Percentiles rank a stretch among this genome's conserved stretches.
Evolutionary conservation across 2,113 vertebrate species (phyloP).

Genomic region (Indicator indicator): DNA sequence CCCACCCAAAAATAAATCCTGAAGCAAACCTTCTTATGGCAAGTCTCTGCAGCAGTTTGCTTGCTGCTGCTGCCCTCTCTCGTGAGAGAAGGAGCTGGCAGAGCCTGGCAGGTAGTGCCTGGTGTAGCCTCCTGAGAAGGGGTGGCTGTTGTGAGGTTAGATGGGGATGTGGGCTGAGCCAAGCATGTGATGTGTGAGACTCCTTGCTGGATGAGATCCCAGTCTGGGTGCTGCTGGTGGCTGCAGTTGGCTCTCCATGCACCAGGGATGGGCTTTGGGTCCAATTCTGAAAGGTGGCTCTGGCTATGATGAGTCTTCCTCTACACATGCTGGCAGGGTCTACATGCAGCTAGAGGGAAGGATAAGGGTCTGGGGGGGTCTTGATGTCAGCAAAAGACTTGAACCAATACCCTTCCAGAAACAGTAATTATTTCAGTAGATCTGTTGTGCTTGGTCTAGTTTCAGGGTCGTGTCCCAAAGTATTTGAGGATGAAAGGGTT

Average conservation of each 20-base stretch:
- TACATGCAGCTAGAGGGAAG: neutral
- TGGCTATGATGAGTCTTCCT: neutral
- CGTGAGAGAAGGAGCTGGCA: neutral
- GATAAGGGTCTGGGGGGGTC: accelerated
- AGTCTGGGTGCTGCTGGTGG: accelerated
- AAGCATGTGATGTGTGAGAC: neutral
- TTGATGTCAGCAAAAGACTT: neutral
- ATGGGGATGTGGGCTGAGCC: neutral
- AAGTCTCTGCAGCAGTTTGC: accelerated
- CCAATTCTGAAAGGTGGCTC: neutral
- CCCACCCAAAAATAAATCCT: neutral
- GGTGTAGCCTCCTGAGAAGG: neutral
- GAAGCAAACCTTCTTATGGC: neutral
- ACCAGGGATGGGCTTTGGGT: accelerated
- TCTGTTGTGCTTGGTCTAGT: neutral
- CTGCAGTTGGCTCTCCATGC: accelerated
- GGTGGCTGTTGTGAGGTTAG: neutral
- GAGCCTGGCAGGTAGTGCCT: neutral
- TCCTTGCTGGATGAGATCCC: neutral
- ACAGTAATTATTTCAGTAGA: neutral
- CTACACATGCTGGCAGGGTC: neutral
- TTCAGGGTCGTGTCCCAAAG: neutral
- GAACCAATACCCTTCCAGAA: neutral
- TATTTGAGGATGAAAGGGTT: neutral
- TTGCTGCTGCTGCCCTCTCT: constrained; percentile 60